Base-by-base conservation (phyloP, 2,888 invertebrate species). In the Catocala fraxini region DNA sequence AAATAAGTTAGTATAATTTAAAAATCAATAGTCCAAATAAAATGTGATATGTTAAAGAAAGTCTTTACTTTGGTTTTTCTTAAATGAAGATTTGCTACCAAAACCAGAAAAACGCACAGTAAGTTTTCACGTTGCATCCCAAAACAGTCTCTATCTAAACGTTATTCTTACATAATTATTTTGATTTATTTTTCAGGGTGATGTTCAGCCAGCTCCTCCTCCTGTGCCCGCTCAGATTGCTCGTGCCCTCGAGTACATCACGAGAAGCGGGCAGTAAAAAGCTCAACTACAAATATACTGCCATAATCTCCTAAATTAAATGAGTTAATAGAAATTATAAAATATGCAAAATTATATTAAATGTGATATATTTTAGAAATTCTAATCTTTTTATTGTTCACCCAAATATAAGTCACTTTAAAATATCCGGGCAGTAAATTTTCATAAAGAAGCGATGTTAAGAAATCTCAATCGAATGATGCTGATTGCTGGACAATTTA, bases 211-310 rank as follows among this genome's bases (percentile, higher is more conserved):
- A 56, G 92, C 92, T 3, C 80, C 95, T 15, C 95, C 94, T 10
- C 93, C 95, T 41, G 82, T 95, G 25, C 95, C 95, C 3, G 82
- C 86, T 1, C 89, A 83, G 68, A 95, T 95, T 80, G 80, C 86
- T 51, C 91, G 93, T 74, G 88, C 92, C 51, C 82, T 93, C 49
- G 92, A 82, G 1, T 89, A 84, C 86, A 83, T 79, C 75, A 84
- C 84, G 7, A 70, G 63, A 49, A 75, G 48, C 64, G 74, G 76
- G 70, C 69, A 84, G 54, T 86, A 82, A 82, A 63, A 55, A 63
- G 41, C 53, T 55, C 48, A 58, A 48, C 6, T n/a, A 73, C 58
- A 42, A 47, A 56, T 63, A 51, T 59, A 72, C 63, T 64, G 49
- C 64, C 53, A 63, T 61, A 66, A 59, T 46, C n/a, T 5, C 25